These are phyloP conservation scores for Sinocyclocheilus anophthalmus DNA, from an alignment of 2,113 vertebrate genomes.

Conservation along the genomic window DNA sequence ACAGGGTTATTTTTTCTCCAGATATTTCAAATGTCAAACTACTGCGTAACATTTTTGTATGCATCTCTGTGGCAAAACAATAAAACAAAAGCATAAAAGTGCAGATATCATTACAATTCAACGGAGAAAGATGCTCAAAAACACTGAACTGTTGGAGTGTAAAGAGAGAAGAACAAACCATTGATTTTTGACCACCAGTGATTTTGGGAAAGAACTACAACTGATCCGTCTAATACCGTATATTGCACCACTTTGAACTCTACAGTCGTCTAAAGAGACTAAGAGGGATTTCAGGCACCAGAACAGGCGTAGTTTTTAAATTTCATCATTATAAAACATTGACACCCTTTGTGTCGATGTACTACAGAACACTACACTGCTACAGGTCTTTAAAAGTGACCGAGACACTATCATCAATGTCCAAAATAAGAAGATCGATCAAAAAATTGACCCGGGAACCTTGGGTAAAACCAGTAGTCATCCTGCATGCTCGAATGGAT, in stretches of 20 bases:
- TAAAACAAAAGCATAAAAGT: slow-evolving; percentile 11
- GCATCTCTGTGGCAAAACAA: slow-evolving; percentile 11
- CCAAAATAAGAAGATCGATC: not conserved
- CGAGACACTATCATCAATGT: not conserved
- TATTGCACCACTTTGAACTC: slow-evolving; percentile 7
- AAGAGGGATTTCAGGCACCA: not conserved
- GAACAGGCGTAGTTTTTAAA: not conserved
- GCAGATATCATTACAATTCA: not conserved
- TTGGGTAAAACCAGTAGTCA: not conserved
- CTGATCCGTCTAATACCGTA: not conserved
- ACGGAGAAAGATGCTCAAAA: not conserved
- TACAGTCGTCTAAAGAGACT: not conserved
- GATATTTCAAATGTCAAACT: not conserved
- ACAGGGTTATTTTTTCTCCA: not conserved
- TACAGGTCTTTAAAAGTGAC: not conserved
- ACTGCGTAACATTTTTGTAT: not conserved
- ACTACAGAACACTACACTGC: not conserved
- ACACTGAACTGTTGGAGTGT: not conserved
- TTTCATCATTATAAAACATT: not conserved
- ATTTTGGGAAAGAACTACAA: not conserved
- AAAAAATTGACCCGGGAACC: not conserved
- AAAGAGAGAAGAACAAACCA: slow-evolving; percentile 30
- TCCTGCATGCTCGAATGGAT: not conserved
- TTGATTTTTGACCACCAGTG: slow-evolving; percentile 2
- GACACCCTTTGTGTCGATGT: not conserved